phyloP scores from a whole-genome alignment of 2,888 invertebrate species.

The Drosophila mettleri region DNA sequence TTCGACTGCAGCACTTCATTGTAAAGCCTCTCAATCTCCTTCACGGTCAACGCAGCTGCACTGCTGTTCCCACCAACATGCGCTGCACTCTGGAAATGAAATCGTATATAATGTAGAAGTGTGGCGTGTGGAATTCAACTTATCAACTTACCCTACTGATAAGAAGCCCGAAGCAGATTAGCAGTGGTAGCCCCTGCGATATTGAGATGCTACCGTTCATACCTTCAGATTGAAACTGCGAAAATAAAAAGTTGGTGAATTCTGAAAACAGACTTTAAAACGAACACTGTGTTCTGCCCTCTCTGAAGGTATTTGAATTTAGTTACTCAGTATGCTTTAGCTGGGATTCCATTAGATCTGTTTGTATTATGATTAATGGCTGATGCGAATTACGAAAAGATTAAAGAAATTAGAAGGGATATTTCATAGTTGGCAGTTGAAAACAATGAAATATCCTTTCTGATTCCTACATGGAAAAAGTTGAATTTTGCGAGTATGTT shows the following conservation, averaged over 20 bases:
- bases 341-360: background rate
- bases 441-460: too few relatives aligned
- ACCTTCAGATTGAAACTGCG: slow-evolving; percentile 41
- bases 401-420: background rate
- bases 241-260: background rate
- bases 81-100: slow-evolving; percentile 27
- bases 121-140: background rate
- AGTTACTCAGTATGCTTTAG: background rate
- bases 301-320: background rate
- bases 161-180: slow-evolving; percentile 55
- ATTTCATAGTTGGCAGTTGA: background rate
- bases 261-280: background rate
- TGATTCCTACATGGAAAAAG: background rate
- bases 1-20: slow-evolving; percentile 51
- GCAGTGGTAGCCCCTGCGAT: slow-evolving; percentile 22
- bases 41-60: slow-evolving; percentile 15
- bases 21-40: slow-evolving; percentile 52
- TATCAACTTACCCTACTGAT: slow-evolving; percentile 57
- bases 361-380: background rate
- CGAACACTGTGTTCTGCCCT: background rate
- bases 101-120: background rate
- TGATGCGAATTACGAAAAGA: background rate
- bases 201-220: slow-evolving; percentile 38
- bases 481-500: slow-evolving; percentile 2
- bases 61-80: slow-evolving; percentile 6